Base-by-base conservation (phyloP, 2,888 invertebrate species). In the Escarpia spicata region DNA sequence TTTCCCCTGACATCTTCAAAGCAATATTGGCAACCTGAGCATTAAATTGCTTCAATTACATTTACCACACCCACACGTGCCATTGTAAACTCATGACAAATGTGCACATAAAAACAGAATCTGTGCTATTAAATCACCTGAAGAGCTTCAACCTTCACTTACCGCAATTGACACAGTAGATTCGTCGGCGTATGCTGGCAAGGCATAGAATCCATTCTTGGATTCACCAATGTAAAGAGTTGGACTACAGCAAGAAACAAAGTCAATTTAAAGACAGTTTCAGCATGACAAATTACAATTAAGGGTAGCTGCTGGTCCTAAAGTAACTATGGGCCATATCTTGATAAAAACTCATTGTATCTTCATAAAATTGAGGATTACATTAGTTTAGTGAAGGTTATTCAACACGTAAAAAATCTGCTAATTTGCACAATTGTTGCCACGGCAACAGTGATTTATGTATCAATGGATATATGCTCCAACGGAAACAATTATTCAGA, bases 151-250 rank as follows among this genome's bases (percentile, higher is more conserved):
- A 12, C 52, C 52, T 52, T 19, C 8, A 92, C 98, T 97, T 95
- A 98, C 98, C 3, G 98, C 97, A 6, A 98, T 98, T 10, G 98
- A 98, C 19, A 98, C 98, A 3, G 98, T 98, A 94, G 98, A 98
- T 95, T 96, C 96, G 97, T 99, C 99, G 0, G 99, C 99, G 44
- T 99, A 97, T 0, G 99, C 98, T 0, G 99, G 98, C 92, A 99
- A 96, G 0, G 99, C 99, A 96, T 99, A 99, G 0, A 99, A 97
- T 0, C 99, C 99, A 95, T 98, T 97, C 93, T 97, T 97, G 95
- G 98, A 98, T 96, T 99, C 98, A 0, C 99, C 99, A 93, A 99
- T 98, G 96, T 99, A 99, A 60, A 99, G 97, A 0, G 99, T 96
- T 3, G 96, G 96, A 93, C 98, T 99, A 97, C 94, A 97, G 97